Evolutionary conservation across 2,888 invertebrate species (phyloP).

Genomic region (Drosophila pseudotakahashii): DNA sequence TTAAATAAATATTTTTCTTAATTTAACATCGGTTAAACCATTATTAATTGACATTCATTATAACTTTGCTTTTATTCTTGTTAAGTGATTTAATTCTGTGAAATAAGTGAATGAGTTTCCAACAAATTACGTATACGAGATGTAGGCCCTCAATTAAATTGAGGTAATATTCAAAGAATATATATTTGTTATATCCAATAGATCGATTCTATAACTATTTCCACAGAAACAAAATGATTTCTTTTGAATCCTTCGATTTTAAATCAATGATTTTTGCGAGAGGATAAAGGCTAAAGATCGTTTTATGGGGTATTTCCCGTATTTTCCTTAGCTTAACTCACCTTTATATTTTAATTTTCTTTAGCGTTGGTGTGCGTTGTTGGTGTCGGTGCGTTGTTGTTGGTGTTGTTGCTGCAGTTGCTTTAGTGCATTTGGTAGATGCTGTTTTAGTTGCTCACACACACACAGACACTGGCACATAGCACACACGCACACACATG

Average conservation of each 20-base stretch:
- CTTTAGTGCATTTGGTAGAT: neutral
- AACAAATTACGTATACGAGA: neutral
- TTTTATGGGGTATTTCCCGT: neutral
- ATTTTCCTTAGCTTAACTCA: neutral
- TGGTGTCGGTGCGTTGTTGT: slow-evolving; percentile 1
- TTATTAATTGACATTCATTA: too few species aligned
- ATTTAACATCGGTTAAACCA: too few species aligned
- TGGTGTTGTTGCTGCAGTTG: slow-evolving; percentile 1
- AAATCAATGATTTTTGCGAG: neutral
- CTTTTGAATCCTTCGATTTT: too few species aligned
- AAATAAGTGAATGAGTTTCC: too few species aligned
- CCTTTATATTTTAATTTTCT: neutral
- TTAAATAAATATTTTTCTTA: too few species aligned
- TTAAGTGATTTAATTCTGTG: too few species aligned
- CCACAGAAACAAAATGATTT: too few species aligned
- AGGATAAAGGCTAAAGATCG: neutral
- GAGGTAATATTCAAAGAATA: too few species aligned
- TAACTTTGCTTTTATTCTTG: too few species aligned
- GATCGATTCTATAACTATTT: too few species aligned
- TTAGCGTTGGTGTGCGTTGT: slow-evolving; percentile 2
- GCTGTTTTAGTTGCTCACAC: slow-evolving; percentile 7
- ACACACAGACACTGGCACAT: neutral
- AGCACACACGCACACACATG: slow-evolving; percentile 1
- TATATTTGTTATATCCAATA: too few species aligned
- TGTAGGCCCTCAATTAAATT: neutral